A percentile compares a stretch with the other conserved stretches of the same genome.
Conservation (phyloP, 2,797 vertebrate species). For the Pogoniulus pusillus region DNA sequence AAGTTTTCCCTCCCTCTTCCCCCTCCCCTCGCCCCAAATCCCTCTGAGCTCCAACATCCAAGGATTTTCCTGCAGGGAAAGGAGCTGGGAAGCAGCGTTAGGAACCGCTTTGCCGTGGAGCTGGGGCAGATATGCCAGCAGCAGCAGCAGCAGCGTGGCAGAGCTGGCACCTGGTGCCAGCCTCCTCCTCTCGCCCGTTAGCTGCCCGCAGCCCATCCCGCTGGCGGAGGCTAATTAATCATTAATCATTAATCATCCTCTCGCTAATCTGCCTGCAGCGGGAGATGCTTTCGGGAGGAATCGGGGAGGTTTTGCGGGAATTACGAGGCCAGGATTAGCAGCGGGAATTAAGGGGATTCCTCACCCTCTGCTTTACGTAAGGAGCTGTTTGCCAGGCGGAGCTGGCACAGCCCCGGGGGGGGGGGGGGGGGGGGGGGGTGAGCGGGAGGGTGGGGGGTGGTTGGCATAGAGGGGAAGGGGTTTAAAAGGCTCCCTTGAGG, state of each 20-base stretch:
- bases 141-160: not conserved
- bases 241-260: too few relatives aligned
- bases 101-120: not conserved
- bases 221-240: not conserved
- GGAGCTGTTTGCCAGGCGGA: not conserved
- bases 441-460: not conserved
- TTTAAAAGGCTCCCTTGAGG: too few relatives aligned
- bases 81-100: too few relatives aligned
- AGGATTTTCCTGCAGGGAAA: too few relatives aligned
- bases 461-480: too few relatives aligned
- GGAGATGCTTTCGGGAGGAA: not conserved
- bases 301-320: not conserved
- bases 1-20: too few relatives aligned
- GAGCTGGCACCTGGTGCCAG: not conserved
- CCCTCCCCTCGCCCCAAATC: too few relatives aligned
- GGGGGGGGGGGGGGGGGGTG: not conserved
- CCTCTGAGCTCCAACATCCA: too few relatives aligned
- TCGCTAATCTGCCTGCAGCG: not conserved
- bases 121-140: not conserved
- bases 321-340: slow-evolving; percentile 4
- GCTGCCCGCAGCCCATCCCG: too few relatives aligned
- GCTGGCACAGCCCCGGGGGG: not conserved
- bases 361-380: slow-evolving; percentile 10
- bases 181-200: too few relatives aligned
- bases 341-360: slow-evolving; percentile 21